Base-by-base conservation (phyloP, 2,797 vertebrate genomes). In the Protosalanx chinensis region DNA sequence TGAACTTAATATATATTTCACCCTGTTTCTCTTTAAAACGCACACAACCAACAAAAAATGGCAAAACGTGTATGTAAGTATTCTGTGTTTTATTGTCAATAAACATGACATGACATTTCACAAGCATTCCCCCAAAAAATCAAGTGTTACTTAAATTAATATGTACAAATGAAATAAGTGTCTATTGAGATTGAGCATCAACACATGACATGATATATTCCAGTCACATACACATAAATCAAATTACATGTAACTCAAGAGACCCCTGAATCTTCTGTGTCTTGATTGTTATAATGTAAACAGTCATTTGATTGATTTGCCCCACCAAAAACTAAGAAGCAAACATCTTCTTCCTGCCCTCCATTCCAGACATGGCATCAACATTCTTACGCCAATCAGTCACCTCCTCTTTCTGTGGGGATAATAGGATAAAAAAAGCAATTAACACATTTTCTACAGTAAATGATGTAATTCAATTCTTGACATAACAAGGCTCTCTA, bases 381-480 rank as follows among this genome's bases (percentile, higher is more conserved):
- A 92, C 91, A 15, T 92, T 92, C 85, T 92, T 91, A 85, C 91
- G 90, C 90, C 90, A 92, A 83, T 92, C 91, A 4, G 89, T 91
- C 78, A 92, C 89, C 58, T 92, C 91, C 79, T 92, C 90, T 76
- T 91, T 91, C 90, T 92, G 88, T 64, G 6, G 71, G 58, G 60
- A 70, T 15, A 33, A n/a, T 62, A 67, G 37, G 32, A 67, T 29
- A n/a, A 16, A 49, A 49, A 62, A 16, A 32, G 79, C 23, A 73
- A 18, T 49, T 68, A 41, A 41, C 37, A 35, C 35, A 6, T 35
- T 35, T 35, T 7, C 5, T 35, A 35, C 35, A 35, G 35, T 35
- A 35, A 35, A 35, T 35, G 6, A 35, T 6, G 35, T 6, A 6
- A 35, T 35, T 35, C 35, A 35, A 35, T 35, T 35, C 35, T 35